phyloP scores from a whole-genome alignment of 1,140 invertebrate species.

The Stegodyphus dumicola region DNA sequence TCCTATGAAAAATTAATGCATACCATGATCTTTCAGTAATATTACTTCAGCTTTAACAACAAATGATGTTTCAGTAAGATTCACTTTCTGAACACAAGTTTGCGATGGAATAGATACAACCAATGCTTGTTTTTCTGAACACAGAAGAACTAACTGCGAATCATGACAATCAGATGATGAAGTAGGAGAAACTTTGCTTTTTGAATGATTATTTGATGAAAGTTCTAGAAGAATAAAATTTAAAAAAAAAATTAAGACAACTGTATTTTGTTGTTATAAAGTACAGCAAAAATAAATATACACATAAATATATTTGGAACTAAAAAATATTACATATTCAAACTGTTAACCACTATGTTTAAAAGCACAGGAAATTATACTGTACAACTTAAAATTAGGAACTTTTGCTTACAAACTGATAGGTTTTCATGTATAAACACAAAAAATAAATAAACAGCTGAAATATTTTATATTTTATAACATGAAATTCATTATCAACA shows the following conservation, averaged over 20 bases:
- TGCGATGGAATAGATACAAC: constrained; percentile 94
- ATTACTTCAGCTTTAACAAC: constrained; percentile 95
- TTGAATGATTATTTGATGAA: constrained; percentile 35
- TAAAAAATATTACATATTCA: too few relatives aligned
- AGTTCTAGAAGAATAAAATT: constrained; percentile 25
- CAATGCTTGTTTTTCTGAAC: constrained; percentile 94
- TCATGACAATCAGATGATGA: constrained; percentile 75
- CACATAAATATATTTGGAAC: too few relatives aligned
- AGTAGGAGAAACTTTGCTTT: constrained; percentile 79
- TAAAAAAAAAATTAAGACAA: background rate
- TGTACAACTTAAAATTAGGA: too few relatives aligned
- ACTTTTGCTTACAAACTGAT: too few relatives aligned
- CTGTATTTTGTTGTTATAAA: background rate
- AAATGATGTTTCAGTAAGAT: constrained; percentile 83
- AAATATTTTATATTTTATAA: too few relatives aligned
- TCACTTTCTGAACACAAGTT: constrained; percentile 72
- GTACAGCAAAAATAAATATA: too few relatives aligned
- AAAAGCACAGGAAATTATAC: too few relatives aligned
- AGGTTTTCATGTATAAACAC: too few relatives aligned
- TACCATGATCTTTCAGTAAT: constrained; percentile 83
- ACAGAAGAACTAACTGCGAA: constrained; percentile 91
- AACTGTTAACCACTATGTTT: too few relatives aligned
- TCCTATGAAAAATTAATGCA: constrained; percentile 13
- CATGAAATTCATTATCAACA: too few relatives aligned
- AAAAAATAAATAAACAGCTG: too few relatives aligned